Conservation (phyloP, 2,888 invertebrate genomes). For the Xylota segnis region DNA sequence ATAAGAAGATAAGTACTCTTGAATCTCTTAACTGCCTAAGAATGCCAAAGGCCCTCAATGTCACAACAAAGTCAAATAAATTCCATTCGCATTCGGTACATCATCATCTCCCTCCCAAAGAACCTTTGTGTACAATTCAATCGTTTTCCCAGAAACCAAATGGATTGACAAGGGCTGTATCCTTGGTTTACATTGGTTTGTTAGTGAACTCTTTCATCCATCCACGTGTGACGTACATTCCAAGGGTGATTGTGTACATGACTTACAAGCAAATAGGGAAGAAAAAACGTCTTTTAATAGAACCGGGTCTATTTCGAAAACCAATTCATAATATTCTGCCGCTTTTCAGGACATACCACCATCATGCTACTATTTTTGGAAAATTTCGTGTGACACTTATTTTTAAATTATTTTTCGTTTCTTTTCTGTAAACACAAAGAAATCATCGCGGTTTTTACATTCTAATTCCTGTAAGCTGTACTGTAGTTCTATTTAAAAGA, state of each 20-base stretch:
- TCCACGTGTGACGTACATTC: not conserved
- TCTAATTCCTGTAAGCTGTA: not conserved
- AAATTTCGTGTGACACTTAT: not conserved
- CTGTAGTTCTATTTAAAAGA: conserved; percentile 8
- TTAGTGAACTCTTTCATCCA: not conserved
- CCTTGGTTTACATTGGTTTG: conserved; percentile 1
- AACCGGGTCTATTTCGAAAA: not conserved
- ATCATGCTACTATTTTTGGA: not conserved
- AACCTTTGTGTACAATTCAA: not conserved
- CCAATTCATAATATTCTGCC: not conserved
- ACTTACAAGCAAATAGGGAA: not conserved
- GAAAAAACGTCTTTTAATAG: not conserved
- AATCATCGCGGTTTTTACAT: not conserved
- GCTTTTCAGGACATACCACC: not conserved
- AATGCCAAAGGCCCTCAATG: not conserved
- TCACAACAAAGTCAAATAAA: not conserved
- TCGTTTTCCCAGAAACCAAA: not conserved
- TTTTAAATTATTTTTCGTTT: not conserved
- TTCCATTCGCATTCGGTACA: not conserved
- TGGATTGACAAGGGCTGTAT: not conserved
- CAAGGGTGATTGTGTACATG: not conserved
- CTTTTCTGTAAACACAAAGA: not conserved
- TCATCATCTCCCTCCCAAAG: not conserved
- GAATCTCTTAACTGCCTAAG: not conserved
- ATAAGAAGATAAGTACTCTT: not conserved